Conservation (phyloP, 2,888 invertebrate species). For the Caenorhabditis zanzibari region DNA sequence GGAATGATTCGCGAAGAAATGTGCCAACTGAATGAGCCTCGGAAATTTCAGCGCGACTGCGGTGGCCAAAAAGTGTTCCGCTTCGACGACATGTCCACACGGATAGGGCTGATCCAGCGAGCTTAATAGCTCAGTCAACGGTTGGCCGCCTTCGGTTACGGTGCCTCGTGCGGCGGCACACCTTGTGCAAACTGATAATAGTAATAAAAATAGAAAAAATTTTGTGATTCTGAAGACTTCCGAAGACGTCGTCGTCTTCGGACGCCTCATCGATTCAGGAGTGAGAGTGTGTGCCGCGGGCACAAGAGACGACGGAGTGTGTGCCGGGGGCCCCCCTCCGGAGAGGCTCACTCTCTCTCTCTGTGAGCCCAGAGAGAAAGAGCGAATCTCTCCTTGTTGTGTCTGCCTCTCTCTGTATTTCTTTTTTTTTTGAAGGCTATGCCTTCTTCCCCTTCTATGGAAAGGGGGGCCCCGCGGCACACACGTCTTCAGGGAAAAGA, state of each 20-base stretch:
- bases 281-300: slow-evolving; percentile 5
- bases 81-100: slow-evolving; percentile 69
- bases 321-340: too few relatives aligned
- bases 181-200: background rate
- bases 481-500: slow-evolving; percentile 17
- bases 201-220: slow-evolving; percentile 2
- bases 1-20: slow-evolving; percentile 71
- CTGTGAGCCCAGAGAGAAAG: slow-evolving; percentile 9
- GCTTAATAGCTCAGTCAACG: slow-evolving; percentile 57
- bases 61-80: slow-evolving; percentile 62
- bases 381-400: background rate
- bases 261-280: slow-evolving; percentile 63
- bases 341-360: too few relatives aligned
- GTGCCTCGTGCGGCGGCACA: background rate
- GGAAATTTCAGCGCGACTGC: slow-evolving; percentile 66
- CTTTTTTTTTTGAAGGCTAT: background rate
- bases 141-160: slow-evolving; percentile 39
- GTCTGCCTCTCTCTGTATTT: slow-evolving; percentile 11
- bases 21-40: slow-evolving; percentile 64
- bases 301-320: slow-evolving; percentile 2
- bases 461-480: too few relatives aligned
- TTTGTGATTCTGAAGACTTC: background rate
- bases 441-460: background rate
- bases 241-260: slow-evolving; percentile 49
- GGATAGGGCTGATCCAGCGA: slow-evolving; percentile 60